These are phyloP conservation scores for Phocoena sinus DNA, from an alignment of 2,113 vertebrate species.

Conservation along the genomic window DNA sequence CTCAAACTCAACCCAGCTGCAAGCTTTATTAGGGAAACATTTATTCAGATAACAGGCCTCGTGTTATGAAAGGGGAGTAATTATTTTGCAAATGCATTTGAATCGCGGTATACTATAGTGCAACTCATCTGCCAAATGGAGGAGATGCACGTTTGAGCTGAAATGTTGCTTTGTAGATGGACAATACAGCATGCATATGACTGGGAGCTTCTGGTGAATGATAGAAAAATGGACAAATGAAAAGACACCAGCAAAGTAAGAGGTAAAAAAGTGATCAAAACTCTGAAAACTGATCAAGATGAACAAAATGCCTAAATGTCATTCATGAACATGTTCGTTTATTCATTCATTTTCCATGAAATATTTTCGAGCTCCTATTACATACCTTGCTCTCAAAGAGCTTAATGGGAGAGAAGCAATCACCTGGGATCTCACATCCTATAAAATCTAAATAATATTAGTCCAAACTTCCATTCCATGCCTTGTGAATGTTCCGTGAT, in stretches of 20 bases:
- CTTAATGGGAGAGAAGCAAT: neutral
- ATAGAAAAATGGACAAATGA: neutral
- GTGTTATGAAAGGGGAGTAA: slow-evolving; percentile 54
- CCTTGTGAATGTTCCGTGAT: neutral
- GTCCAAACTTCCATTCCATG: neutral
- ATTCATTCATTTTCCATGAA: neutral
- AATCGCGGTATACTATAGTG: slow-evolving; percentile 28
- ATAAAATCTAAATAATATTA: neutral
- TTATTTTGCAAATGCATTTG: slow-evolving; percentile 66
- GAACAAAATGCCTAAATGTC: neutral
- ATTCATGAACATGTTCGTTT: neutral
- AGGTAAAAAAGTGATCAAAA: neutral
- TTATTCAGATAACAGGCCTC: slow-evolving; percentile 72
- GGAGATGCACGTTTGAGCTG: slow-evolving; percentile 39
- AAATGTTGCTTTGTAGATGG: slow-evolving; percentile 43
- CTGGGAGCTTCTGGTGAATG: neutral
- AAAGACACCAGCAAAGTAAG: neutral
- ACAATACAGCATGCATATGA: slow-evolving; percentile 34
- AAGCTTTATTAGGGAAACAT: slow-evolving; percentile 72
- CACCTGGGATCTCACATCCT: neutral
- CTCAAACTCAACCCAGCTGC: slow-evolving; percentile 73
- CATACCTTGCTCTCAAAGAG: neutral
- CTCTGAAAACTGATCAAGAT: neutral
- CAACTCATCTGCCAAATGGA: neutral
- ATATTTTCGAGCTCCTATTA: neutral